Conservation (phyloP, 2,113 vertebrate species). For the Lophotis ruficrista region DNA sequence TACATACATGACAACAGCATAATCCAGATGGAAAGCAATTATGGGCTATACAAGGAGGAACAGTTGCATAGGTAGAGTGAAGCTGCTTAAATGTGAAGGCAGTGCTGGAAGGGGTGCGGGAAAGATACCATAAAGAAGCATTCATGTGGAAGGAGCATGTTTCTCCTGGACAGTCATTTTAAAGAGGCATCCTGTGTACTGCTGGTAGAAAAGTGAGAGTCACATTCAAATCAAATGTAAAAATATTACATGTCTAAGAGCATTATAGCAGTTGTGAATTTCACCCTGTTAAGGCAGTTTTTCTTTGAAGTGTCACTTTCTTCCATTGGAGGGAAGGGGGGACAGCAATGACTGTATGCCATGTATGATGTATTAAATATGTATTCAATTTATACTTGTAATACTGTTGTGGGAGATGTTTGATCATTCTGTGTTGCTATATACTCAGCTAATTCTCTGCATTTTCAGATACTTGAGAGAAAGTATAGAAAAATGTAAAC, state of each 20-base stretch:
- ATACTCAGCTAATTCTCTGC: not conserved
- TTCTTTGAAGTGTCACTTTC: not conserved
- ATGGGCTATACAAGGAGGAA: not conserved
- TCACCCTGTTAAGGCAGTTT: not conserved
- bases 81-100: not conserved
- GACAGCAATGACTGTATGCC: not conserved
- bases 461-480: constrained; percentile 1
- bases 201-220: not conserved
- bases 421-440: not conserved
- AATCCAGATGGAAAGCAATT: not conserved
- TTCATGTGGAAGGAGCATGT: not conserved
- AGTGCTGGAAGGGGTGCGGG: not conserved
- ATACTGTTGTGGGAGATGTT: not conserved
- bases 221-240: not conserved
- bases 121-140: not conserved
- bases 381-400: not conserved
- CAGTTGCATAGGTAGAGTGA: not conserved
- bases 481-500: not conserved
- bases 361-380: not conserved
- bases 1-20: not conserved
- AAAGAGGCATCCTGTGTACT: not conserved
- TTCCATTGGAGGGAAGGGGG: not conserved
- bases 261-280: not conserved
- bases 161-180: not conserved
- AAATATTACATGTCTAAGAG: not conserved